Evolutionary conservation across 2,113 vertebrate genomes (phyloP).

Genomic region (Oenanthe oenanthe): DNA sequence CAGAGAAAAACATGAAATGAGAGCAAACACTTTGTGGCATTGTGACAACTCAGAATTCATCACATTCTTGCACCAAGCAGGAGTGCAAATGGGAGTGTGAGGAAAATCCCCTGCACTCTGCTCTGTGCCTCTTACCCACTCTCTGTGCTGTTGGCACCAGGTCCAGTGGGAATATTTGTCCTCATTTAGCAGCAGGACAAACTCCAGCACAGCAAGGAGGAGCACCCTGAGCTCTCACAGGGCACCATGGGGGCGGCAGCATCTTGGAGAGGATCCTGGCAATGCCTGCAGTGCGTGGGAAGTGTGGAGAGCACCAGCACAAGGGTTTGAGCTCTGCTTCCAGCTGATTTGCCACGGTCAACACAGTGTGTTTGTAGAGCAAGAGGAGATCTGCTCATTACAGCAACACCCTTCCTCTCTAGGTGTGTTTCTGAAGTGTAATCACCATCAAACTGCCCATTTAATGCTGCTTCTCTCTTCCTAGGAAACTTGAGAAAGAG

Average conservation of each 20-base stretch:
- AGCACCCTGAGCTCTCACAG: background rate
- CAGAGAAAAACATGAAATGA: background rate
- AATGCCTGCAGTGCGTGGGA: fast-evolving
- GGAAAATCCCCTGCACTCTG: background rate
- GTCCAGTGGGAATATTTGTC: background rate
- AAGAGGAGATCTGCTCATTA: background rate
- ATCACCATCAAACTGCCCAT: background rate
- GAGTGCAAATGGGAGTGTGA: fast-evolving
- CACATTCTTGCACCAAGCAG: background rate
- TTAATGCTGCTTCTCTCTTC: background rate
- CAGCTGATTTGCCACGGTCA: background rate
- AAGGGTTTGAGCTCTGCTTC: background rate
- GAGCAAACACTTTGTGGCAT: background rate
- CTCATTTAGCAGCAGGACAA: background rate
- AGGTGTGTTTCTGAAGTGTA: background rate
- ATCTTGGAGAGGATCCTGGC: background rate
- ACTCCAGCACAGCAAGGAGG: background rate
- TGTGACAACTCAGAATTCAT: background rate
- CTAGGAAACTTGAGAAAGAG: background rate
- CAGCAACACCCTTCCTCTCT: conserved; percentile 37
- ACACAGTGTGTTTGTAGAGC: background rate
- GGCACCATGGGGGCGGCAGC: fast-evolving
- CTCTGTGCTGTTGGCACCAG: fast-evolving
- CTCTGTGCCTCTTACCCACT: background rate
- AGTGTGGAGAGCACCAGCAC: background rate